phyloP scores from a whole-genome alignment of 2,888 invertebrate genomes.

The Andrena dorsata region DNA sequence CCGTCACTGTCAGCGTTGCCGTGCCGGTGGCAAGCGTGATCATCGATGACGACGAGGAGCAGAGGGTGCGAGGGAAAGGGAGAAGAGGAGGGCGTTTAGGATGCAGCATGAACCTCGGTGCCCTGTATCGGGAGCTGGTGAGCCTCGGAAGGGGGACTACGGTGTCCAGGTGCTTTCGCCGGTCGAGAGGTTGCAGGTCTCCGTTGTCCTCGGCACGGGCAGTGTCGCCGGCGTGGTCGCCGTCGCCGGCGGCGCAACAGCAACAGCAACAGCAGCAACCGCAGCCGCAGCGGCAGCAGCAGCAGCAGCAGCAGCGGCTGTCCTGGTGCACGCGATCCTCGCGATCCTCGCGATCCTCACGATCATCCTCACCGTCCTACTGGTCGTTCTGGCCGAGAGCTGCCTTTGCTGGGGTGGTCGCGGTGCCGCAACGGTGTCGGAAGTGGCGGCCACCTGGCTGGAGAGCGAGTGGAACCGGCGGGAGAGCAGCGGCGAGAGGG shows the following conservation, averaged over 20 bases:
- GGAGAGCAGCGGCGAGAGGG: not conserved
- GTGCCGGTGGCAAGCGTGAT: slow-evolving; percentile 66
- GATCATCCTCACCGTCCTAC: slow-evolving; percentile 43
- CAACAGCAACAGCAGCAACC: slow-evolving; percentile 18
- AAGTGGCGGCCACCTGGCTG: slow-evolving; percentile 59
- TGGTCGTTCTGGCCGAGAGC: slow-evolving; percentile 59
- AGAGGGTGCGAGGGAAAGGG: slow-evolving; percentile 52
- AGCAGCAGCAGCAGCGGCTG: slow-evolving; percentile 9
- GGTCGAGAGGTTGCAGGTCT: slow-evolving; percentile 59
- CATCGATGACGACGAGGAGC: slow-evolving; percentile 58
- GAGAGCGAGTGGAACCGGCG: not conserved
- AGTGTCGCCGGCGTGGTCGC: slow-evolving; percentile 54
- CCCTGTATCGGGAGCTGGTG: slow-evolving; percentile 82
- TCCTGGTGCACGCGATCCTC: slow-evolving; percentile 19
- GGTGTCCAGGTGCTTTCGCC: slow-evolving; percentile 76
- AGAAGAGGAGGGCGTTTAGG: slow-evolving; percentile 76
- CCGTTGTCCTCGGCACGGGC: slow-evolving; percentile 62
- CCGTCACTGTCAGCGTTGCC: slow-evolving; percentile 48
- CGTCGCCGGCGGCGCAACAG: slow-evolving; percentile 45
- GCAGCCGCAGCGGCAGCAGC: slow-evolving; percentile 10
- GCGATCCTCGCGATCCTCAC: slow-evolving; percentile 54
- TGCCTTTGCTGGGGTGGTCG: slow-evolving; percentile 61
- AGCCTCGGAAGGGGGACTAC: slow-evolving; percentile 82
- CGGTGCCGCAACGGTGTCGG: slow-evolving; percentile 42
- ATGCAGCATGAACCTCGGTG: slow-evolving; percentile 85